Conservation (phyloP, 2,888 invertebrate species). For the Dorcus parallelipipedus region DNA sequence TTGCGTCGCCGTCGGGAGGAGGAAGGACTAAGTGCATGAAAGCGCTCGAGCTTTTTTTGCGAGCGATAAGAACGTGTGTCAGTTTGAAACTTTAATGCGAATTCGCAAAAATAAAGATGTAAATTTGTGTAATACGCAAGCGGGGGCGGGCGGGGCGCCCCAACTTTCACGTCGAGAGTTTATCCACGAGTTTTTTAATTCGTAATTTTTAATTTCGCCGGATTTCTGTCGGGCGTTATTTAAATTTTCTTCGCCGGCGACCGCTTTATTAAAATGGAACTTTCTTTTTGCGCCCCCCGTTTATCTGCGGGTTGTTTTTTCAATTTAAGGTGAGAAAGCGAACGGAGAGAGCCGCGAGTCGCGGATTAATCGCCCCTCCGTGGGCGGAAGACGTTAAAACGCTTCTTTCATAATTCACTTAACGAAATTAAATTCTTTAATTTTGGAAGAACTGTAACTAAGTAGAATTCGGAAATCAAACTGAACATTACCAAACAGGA, state of each 20-base stretch:
- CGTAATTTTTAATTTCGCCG: slow-evolving; percentile 30
- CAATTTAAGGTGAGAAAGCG: no score
- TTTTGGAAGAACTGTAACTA: not conserved
- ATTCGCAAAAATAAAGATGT: slow-evolving; percentile 28
- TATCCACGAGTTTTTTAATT: slow-evolving; percentile 23
- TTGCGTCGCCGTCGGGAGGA: slow-evolving; percentile 1
- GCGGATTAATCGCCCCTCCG: slow-evolving; percentile 22
- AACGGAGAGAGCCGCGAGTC: slow-evolving; percentile 20
- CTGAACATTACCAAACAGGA: no score
- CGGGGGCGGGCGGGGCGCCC: slow-evolving; percentile 8
- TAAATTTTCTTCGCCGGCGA: slow-evolving; percentile 18
- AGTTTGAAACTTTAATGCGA: slow-evolving; percentile 24
- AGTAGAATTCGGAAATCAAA: no score
- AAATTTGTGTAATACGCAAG: slow-evolving; percentile 27
- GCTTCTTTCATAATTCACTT: not conserved
- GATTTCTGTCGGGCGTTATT: slow-evolving; percentile 16
- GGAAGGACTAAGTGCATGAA: slow-evolving; percentile 17
- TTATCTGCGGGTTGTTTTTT: no score
- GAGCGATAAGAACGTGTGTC: slow-evolving; percentile 23
- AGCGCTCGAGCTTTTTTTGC: slow-evolving; percentile 15
- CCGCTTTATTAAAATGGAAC: slow-evolving; percentile 10
- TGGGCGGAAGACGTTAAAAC: slow-evolving; percentile 6
- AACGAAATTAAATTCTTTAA: not conserved
- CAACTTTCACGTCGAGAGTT: slow-evolving; percentile 17
- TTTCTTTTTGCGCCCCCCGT: not conserved